Evolutionary conservation across 2,113 vertebrate genomes (phyloP).

Genomic region (Hassar affinis): DNA sequence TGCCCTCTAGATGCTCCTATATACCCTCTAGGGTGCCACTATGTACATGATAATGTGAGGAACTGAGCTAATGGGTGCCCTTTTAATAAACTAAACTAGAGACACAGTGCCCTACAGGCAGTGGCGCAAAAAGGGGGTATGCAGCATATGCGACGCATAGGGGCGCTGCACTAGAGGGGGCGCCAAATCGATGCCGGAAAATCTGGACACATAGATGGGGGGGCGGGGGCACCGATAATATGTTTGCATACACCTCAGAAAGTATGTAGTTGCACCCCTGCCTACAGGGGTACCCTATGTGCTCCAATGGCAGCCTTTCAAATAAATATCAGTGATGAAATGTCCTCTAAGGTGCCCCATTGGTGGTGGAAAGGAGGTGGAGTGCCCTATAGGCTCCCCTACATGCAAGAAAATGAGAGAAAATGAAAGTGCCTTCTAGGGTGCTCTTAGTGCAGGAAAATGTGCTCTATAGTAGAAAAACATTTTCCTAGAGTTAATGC

Average conservation of each 20-base stretch:
- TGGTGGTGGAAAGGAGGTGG: not conserved
- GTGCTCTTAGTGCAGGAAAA: not conserved
- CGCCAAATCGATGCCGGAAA: too few species aligned
- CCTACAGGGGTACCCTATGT: too few species aligned
- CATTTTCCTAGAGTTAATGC: not conserved
- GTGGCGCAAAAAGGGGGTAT: too few species aligned
- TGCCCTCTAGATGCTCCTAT: not conserved
- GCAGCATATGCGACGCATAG: too few species aligned
- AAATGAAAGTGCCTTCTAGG: not conserved
- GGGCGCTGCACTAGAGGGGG: too few species aligned
- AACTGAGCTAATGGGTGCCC: not conserved
- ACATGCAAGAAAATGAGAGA: not conserved
- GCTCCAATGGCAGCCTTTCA: not conserved
- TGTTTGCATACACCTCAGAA: too few species aligned
- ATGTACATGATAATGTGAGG: not conserved
- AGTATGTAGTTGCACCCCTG: too few species aligned
- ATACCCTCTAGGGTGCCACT: not conserved
- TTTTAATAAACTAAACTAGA: not conserved
- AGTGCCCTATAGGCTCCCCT: not conserved
- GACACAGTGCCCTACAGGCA: not conserved
- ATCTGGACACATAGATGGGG: too few species aligned
- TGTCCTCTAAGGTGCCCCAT: not conserved
- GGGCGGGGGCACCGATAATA: too few species aligned
- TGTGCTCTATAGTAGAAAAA: not conserved
- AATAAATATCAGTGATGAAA: not conserved